Evolutionary conservation across 2,888 invertebrate genomes (phyloP).

Genomic region (Melipona beecheii): DNA sequence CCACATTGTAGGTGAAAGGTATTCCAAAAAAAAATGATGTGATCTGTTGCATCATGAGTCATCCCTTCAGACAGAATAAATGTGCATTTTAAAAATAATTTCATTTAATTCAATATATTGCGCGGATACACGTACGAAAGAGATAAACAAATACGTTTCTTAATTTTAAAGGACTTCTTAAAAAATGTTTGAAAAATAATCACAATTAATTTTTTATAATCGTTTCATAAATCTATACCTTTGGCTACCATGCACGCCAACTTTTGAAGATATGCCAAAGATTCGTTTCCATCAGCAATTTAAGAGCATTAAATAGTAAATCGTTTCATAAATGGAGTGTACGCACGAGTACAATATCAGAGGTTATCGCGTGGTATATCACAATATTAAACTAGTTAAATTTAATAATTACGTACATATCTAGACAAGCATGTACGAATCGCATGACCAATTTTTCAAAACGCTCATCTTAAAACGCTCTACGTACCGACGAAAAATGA

Average conservation of each 20-base stretch:
- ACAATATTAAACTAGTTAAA: not conserved
- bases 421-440: not conserved
- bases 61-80: conserved; percentile 27
- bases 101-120: not conserved
- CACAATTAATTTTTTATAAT: not conserved
- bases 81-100: conserved; percentile 32
- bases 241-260: conserved; percentile 7
- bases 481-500: conserved; percentile 26
- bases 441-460: not conserved
- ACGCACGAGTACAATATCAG: no score
- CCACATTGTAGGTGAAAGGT: conserved; percentile 65
- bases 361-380: no score
- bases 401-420: not conserved
- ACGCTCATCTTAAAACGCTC: not conserved
- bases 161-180: not conserved
- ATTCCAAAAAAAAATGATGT: conserved; percentile 48
- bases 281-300: conserved; percentile 32
- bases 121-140: not conserved
- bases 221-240: not conserved
- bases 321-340: not conserved
- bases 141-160: not conserved
- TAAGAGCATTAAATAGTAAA: conserved; percentile 35
- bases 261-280: conserved; percentile 50
- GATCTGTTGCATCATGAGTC: conserved; percentile 52
- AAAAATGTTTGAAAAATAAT: not conserved